Base-by-base conservation (phyloP, 2,797 vertebrate genomes). In the Loriculus beryllinus region DNA sequence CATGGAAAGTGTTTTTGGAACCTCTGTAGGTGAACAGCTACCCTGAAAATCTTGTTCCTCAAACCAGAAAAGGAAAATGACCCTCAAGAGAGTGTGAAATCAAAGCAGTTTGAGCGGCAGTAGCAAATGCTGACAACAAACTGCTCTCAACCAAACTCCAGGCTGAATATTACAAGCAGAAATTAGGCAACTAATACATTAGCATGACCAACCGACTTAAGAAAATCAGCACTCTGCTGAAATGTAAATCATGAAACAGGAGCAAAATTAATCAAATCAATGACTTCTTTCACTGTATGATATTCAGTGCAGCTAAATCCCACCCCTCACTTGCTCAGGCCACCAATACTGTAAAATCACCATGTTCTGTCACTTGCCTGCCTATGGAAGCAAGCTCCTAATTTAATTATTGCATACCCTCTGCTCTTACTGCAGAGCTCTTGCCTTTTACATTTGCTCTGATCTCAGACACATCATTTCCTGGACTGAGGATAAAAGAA, bases 391-490 rank as follows among this genome's bases (percentile, higher is more conserved):
- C 51, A 84, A 60, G 37, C 54, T 82, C 59, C 57, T 92, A 88
- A 96, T 96, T 93, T 77, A 96, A 79, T 88, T 90, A 95, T 77
- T 69, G 40, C 63, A 59, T 72, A 40, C 43, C 22, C 33, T 95
- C 87, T 59, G 47, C 57, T 90, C 82, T 70, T 78, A 63, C 23
- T 82, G 76, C 88, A 71, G 48, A 80, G 33, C 76, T 95, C 35
- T 82, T 95, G 92, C 81, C 51, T 90, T 88, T 90, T 72, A 52
- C 29, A 39, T 90, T 82, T 77, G 45, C 67, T 93, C 43, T 84
- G 25, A 93, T 81, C 63, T 75, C 76, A 86, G 87, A 62, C 33
- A 39, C 5, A 2, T 25, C 14, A 19, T 77, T 96, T 91, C 82
- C 71, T 65, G 31, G 40, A 67, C 85, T 39, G 20, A 56, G 62